Evolutionary conservation across 2,113 vertebrate species (phyloP).

Genomic region (Gobiocypris rarus): DNA sequence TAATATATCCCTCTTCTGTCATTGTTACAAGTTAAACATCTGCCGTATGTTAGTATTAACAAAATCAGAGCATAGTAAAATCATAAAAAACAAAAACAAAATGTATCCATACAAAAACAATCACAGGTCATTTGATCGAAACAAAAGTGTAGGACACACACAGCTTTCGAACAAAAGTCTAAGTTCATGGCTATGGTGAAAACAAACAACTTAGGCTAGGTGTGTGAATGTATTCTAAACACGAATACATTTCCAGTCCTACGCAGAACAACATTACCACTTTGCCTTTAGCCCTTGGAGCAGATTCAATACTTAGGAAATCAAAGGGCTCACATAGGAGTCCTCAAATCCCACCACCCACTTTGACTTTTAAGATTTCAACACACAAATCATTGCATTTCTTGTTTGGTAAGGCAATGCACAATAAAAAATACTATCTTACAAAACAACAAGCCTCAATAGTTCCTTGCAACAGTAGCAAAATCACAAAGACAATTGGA

Average conservation of each 20-base stretch:
- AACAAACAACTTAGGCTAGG: not conserved
- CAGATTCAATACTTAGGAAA: not conserved
- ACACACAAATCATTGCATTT: not conserved
- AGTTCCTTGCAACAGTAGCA: not conserved
- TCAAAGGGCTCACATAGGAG: not conserved
- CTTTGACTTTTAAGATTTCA: not conserved
- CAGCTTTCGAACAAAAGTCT: not conserved
- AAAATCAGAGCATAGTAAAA: not conserved
- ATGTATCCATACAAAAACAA: slow-evolving; percentile 10
- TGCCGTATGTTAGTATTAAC: not conserved
- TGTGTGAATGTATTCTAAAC: not conserved
- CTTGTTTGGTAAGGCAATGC: not conserved
- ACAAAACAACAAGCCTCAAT: not conserved
- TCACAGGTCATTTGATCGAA: not conserved
- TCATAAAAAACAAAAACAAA: not conserved
- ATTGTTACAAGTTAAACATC: not conserved
- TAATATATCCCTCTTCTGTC: not conserved
- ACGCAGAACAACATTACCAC: not conserved
- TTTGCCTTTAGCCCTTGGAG: not conserved
- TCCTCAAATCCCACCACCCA: not conserved
- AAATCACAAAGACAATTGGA: not conserved
- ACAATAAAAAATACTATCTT: not conserved
- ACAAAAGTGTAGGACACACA: not conserved
- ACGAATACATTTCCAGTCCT: not conserved
- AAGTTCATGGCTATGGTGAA: not conserved